Evolutionary conservation across 2,113 vertebrate genomes (phyloP).

Genomic region (Chloebia gouldiae): DNA sequence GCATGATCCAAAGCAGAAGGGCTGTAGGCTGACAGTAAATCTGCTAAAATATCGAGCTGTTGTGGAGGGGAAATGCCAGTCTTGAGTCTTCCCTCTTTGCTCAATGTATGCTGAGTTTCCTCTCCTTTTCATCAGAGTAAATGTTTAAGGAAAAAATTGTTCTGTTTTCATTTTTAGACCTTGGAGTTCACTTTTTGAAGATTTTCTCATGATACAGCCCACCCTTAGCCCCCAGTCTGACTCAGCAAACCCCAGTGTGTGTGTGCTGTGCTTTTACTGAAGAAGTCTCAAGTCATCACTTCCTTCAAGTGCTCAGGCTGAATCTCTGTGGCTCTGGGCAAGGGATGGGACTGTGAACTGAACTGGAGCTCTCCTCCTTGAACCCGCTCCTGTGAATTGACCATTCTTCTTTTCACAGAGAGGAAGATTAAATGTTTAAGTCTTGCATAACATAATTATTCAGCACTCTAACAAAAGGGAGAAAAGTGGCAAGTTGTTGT

Average conservation of each 20-base stretch:
- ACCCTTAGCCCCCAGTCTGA: not conserved
- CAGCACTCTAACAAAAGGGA: not conserved
- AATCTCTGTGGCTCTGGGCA: not conserved
- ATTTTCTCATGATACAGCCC: not conserved
- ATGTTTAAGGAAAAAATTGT: not conserved
- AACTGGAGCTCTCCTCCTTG: not conserved
- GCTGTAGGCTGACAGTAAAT: slow-evolving; percentile 5
- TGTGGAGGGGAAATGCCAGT: not conserved
- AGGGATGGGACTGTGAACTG: not conserved
- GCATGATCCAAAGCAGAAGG: not conserved
- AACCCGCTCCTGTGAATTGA: not conserved
- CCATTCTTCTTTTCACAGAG: not conserved
- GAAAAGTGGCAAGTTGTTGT: not conserved
- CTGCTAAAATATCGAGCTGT: not conserved
- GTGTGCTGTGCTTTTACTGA: not conserved
- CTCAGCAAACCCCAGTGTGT: not conserved
- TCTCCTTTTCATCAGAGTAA: not conserved
- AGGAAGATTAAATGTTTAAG: not conserved
- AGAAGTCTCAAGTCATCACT: not conserved
- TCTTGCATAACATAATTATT: not conserved
- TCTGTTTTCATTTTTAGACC: not conserved
- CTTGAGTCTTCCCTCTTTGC: not conserved
- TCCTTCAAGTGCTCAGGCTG: not conserved
- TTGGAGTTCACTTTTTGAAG: not conserved
- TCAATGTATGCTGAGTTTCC: not conserved